Conservation (phyloP, 1,140 invertebrate genomes). For the Papilio glaucus region DNA sequence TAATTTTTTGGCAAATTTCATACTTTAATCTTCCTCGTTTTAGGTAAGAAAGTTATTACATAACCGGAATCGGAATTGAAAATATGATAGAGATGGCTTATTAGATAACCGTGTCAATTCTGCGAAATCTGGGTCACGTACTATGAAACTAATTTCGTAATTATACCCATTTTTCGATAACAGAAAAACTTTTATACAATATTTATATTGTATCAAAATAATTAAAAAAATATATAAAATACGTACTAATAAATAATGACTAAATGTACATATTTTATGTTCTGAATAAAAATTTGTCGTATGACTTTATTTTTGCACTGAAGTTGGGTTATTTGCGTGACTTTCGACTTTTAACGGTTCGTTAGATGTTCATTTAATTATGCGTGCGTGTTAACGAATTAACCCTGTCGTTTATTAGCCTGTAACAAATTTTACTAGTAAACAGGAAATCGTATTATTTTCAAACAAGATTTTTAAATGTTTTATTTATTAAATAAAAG, state of each 20-base stretch:
- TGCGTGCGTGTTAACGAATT: conserved; percentile 33
- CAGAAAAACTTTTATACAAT: too few relatives aligned
- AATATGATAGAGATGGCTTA: too few relatives aligned
- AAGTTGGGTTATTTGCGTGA: conserved; percentile 15
- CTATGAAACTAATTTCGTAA: too few relatives aligned
- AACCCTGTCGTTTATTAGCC: conserved; percentile 16
- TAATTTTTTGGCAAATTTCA: neutral
- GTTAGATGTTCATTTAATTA: conserved; percentile 30
- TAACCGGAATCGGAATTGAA: neutral
- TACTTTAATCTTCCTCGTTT: neutral
- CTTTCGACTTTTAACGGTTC: conserved; percentile 33
- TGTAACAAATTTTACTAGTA: conserved; percentile 23
- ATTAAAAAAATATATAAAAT: too few relatives aligned
- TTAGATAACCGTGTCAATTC: too few relatives aligned
- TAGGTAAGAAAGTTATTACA: too few relatives aligned
- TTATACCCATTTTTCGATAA: too few relatives aligned
- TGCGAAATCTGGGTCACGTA: too few relatives aligned
- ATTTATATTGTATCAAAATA: too few relatives aligned
- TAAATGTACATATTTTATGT: too few relatives aligned
- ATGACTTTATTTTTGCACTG: neutral
- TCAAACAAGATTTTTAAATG: neutral
- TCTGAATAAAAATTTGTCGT: too few relatives aligned
- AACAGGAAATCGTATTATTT: conserved; percentile 2
- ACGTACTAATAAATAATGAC: too few relatives aligned
- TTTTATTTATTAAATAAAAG: neutral